A percentile compares a stretch with the other conserved stretches of the same genome.
phyloP scores from a whole-genome alignment of 2,797 vertebrate genomes.

The Typhlichthys eigenmanni region DNA sequence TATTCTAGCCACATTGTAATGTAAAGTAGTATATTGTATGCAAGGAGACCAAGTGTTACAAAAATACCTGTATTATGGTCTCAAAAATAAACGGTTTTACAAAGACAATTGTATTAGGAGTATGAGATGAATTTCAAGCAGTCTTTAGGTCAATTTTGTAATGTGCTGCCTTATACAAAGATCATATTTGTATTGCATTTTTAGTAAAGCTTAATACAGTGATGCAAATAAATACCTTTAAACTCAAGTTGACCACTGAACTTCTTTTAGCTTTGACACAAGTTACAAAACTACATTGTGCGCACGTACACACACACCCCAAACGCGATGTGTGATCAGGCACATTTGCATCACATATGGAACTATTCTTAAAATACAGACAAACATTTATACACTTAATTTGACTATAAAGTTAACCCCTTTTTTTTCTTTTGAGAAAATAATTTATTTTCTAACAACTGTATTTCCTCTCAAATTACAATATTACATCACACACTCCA shows the following conservation, averaged over 20 bases:
- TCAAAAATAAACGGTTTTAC: neutral
- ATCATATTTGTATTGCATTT: too few relatives aligned
- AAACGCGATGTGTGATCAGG: neutral
- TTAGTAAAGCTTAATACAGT: too few relatives aligned
- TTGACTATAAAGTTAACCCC: neutral
- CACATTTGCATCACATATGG: too few relatives aligned
- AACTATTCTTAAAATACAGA: too few relatives aligned
- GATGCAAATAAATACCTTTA: neutral
- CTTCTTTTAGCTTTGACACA: too few relatives aligned
- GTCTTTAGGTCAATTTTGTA: too few relatives aligned
- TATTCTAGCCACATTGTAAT: neutral
- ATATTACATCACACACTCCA: slow-evolving; percentile 58
- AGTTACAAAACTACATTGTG: too few relatives aligned
- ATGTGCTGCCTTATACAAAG: too few relatives aligned
- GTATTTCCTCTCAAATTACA: slow-evolving; percentile 69
- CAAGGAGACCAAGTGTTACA: neutral
- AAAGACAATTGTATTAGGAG: too few relatives aligned
- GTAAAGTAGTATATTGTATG: too few relatives aligned
- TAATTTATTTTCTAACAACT: slow-evolving; percentile 82
- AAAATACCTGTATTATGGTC: slow-evolving; percentile 1
- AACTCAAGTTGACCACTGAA: neutral
- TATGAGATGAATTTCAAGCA: too few relatives aligned
- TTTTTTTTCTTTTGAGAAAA: slow-evolving; percentile 78
- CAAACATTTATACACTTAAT: neutral
- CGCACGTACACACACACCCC: neutral